Conservation (phyloP, 2,113 vertebrate species). For the Cochlearius cochlearius region DNA sequence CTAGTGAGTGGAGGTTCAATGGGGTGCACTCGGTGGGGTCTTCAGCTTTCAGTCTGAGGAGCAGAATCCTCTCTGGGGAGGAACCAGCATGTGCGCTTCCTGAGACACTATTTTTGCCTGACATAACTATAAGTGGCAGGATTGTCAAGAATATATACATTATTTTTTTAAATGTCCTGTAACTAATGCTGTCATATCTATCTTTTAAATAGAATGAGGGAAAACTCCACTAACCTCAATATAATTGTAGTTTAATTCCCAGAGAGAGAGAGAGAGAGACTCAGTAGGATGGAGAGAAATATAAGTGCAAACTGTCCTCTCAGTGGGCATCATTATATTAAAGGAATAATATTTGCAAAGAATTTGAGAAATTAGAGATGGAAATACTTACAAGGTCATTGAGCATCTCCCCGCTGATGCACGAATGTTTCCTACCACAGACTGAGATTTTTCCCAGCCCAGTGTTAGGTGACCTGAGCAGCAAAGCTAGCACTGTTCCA, state of each 20-base stretch:
- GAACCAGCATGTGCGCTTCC: slow-evolving; percentile 36
- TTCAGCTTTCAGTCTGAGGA: slow-evolving; percentile 61
- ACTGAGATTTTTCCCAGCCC: not conserved
- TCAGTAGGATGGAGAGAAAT: not conserved
- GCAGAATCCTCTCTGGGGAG: slow-evolving; percentile 55
- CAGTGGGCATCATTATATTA: not conserved
- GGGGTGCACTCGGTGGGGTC: slow-evolving; percentile 68
- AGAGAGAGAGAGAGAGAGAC: not conserved
- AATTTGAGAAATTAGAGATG: not conserved
- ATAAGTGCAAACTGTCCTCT: slow-evolving; percentile 24
- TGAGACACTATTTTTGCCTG: slow-evolving; percentile 43
- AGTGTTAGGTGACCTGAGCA: not conserved
- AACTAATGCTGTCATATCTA: slow-evolving; percentile 2
- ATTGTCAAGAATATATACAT: slow-evolving; percentile 3
- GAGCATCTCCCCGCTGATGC: not conserved
- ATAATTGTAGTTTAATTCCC: slow-evolving; percentile 20
- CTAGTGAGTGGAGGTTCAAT: slow-evolving; percentile 72
- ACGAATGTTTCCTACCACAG: not conserved
- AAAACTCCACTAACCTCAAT: slow-evolving; percentile 27
- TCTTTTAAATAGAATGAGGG: slow-evolving; percentile 41
- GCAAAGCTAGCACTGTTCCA: not conserved
- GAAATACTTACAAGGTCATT: not conserved
- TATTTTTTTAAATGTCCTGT: slow-evolving; percentile 14
- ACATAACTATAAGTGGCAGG: slow-evolving; percentile 12
- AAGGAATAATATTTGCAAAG: slow-evolving; percentile 10